These are phyloP conservation scores for Drosophila macrospina DNA, from an alignment of 2,888 invertebrate species.

Conservation along the genomic window DNA sequence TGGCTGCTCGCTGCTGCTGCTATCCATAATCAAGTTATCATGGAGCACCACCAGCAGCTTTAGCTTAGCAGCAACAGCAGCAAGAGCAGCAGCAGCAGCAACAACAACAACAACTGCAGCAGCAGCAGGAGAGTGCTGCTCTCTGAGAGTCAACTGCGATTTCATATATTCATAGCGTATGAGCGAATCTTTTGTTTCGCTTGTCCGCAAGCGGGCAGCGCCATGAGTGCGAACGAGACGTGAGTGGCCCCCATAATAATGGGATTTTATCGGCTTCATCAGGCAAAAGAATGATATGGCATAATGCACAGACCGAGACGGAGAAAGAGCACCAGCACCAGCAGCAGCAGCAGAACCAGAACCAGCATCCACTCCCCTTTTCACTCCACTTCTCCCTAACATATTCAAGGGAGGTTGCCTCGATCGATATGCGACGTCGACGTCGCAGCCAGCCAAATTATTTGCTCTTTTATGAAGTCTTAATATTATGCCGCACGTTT, in stretches of 20 bases:
- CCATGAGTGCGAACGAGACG: constrained; percentile 77
- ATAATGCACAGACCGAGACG: constrained; percentile 75
- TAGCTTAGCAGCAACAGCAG: neutral
- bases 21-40: constrained; percentile 70
- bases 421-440: constrained; percentile 51
- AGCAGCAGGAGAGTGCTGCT: constrained; percentile 19
- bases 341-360: no score
- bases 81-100: constrained; percentile 22
- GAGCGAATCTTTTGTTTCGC: constrained; percentile 84
- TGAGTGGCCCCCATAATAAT: constrained; percentile 84
- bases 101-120: no score
- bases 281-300: constrained; percentile 84
- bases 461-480: constrained; percentile 82
- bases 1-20: constrained; percentile 29
- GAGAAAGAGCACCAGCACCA: constrained; percentile 15
- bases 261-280: constrained; percentile 85
- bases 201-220: constrained; percentile 74
- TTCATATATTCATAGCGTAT: constrained; percentile 85
- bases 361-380: neutral
- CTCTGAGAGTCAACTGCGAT: constrained; percentile 62
- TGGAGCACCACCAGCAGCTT: constrained; percentile 45
- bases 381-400: no score
- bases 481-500: constrained; percentile 78
- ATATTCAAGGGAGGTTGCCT: constrained; percentile 21
- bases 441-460: constrained; percentile 62